Percentiles rank a stretch among this genome's conserved stretches.
phyloP scores from a whole-genome alignment of 2,888 invertebrate species.

The Drosophila meridiana region DNA sequence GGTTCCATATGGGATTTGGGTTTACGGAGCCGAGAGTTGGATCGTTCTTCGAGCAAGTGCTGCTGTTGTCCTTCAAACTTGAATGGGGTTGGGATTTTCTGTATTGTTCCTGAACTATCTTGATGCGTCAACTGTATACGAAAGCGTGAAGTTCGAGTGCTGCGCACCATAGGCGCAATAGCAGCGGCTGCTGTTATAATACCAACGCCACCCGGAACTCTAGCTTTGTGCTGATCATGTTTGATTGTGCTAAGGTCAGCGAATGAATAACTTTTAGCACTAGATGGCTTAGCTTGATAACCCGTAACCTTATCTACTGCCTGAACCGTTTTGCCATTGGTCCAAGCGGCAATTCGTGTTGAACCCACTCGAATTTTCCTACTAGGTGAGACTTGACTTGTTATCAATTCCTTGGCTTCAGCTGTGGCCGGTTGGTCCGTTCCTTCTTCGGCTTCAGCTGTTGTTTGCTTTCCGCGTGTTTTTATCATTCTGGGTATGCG shows the following conservation, averaged over 20 bases:
- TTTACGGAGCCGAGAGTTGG: background rate
- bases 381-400: too few species aligned
- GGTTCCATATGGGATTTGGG: background rate
- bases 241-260: background rate
- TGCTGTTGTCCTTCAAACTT: background rate
- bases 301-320: background rate
- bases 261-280: background rate
- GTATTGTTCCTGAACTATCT: background rate
- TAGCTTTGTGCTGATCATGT: background rate
- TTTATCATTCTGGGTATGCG: conserved; percentile 36
- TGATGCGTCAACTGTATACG: conserved; percentile 24
- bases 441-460: background rate
- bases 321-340: background rate
- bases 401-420: background rate
- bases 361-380: background rate
- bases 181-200: background rate
- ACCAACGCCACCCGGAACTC: too few species aligned
- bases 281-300: too few species aligned
- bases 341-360: background rate
- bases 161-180: conserved; percentile 28
- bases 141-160: conserved; percentile 40
- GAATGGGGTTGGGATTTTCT: background rate
- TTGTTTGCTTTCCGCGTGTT: background rate
- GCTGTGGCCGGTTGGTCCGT: too few species aligned
- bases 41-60: background rate